Evolutionary conservation across 2,888 invertebrate genomes (phyloP), one percentile per base, ranked within the genome.

Genomic region (Xestia sexstrigata): DNA sequence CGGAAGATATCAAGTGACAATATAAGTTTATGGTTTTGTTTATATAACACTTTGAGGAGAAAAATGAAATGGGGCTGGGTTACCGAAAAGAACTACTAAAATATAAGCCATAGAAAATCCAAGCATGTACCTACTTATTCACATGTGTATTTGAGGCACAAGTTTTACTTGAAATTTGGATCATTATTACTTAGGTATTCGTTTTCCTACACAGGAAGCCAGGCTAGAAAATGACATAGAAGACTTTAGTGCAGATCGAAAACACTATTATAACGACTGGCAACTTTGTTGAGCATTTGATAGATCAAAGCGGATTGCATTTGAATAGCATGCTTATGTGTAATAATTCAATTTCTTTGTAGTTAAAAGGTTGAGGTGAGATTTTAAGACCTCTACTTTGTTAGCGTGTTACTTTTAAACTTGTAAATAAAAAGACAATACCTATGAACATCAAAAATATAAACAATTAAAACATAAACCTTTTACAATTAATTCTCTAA

Each of bases 221-320:
- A 49, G 17, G 47, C n/a, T 66, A 20, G 26, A 60, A 69, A 87
- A 80, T 84, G 0, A 60, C 58, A 15, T 77, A 79, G 62, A 80
- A 62, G n/a, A 79, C 74, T 83, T 85, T 79, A 88, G 83, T 81
- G 79, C 74, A 78, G 86, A 89, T 88, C 74, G 78, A 86, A 87
- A 88, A 84, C 76, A 82, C 78, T 85, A 82, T 76, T 77, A n/a
- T 6, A 26, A 3, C 7, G 3, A 6, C 13, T 15, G 30, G 13
- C 2, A 47, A 62, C 6, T 52, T 74, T 49, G 30, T 7, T 42
- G 17, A 0, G 15, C 17, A 26, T n/a, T 74, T 63, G 8, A 30
- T 9, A 9, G 1, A 62, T 13, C 2, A 30, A 26, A 72, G 35
- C 11, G 23, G 8, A 9, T 45, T 7, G 70, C 45, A n/a, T 60